Percentiles rank a stretch among this genome's conserved stretches.
Conservation (phyloP, 2,797 vertebrate genomes). For the Diglossa cyanea region DNA sequence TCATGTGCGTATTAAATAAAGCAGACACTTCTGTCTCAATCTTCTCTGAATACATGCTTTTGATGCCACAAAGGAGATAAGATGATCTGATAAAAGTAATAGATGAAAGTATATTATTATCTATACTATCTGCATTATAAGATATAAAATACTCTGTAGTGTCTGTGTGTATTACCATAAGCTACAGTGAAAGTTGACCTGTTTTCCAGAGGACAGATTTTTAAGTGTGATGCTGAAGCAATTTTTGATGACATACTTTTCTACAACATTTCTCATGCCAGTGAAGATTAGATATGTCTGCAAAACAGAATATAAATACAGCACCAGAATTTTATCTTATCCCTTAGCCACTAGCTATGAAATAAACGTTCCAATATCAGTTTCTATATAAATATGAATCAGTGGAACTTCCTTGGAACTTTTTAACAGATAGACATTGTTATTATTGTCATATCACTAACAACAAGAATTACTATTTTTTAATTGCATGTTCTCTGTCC, state of each 20-base stretch:
- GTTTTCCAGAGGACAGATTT: slow-evolving; percentile 67
- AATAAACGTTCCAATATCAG: slow-evolving; percentile 49
- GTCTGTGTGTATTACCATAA: slow-evolving; percentile 45
- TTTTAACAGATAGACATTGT: not conserved
- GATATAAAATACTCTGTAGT: slow-evolving; percentile 41
- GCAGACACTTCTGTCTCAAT: slow-evolving; percentile 54
- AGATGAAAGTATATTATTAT: slow-evolving; percentile 60
- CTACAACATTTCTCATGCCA: slow-evolving; percentile 65
- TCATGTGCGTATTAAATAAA: slow-evolving; percentile 61
- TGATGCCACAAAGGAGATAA: slow-evolving; percentile 63
- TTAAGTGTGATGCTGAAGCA: slow-evolving; percentile 63
- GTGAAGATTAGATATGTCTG: slow-evolving; percentile 67
- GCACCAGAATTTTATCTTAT: slow-evolving; percentile 64
- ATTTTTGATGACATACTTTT: slow-evolving; percentile 64
- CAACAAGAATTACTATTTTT: slow-evolving; percentile 20
- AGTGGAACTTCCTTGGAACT: not conserved
- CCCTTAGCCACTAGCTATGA: slow-evolving; percentile 50
- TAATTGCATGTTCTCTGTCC: slow-evolving; percentile 33
- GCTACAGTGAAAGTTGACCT: slow-evolving; percentile 67
- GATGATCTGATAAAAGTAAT: slow-evolving; percentile 71
- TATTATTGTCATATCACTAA: not conserved
- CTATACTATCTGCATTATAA: slow-evolving; percentile 58
- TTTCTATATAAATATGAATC: slow-evolving; percentile 50
- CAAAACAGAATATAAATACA: slow-evolving; percentile 69
- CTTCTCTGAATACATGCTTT: slow-evolving; percentile 58